Conservation (phyloP, 2,797 vertebrate species). For the Threskiornis aethiopicus region DNA sequence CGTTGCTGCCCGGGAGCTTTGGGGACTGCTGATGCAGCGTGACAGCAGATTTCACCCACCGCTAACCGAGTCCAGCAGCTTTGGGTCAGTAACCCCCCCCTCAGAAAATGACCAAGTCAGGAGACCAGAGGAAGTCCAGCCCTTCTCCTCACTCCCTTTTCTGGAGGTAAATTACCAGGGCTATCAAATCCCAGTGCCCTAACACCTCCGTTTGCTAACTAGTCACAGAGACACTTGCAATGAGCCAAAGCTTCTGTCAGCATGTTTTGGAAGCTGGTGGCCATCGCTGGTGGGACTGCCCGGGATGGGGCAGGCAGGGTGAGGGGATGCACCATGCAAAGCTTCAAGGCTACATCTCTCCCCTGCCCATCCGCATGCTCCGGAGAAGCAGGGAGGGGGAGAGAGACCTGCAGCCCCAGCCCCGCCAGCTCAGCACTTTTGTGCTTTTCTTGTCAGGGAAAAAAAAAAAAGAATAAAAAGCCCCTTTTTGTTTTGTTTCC, state of each 20-base stretch:
- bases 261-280: background rate
- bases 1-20: background rate
- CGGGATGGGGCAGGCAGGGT: background rate
- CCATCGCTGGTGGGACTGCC: rapidly evolving
- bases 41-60: background rate
- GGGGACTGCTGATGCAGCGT: background rate
- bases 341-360: background rate
- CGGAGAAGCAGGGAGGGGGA: background rate
- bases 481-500: constrained; percentile 7
- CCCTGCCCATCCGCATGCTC: background rate
- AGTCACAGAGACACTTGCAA: background rate
- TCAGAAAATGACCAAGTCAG: background rate
- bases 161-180: background rate
- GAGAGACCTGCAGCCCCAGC: background rate
- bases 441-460: background rate
- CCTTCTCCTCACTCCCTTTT: background rate
- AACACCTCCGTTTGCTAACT: background rate
- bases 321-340: background rate
- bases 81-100: background rate
- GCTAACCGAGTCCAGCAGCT: background rate
- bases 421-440: constrained; percentile 23
- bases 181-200: background rate
- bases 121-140: background rate
- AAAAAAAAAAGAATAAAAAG: background rate
- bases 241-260: background rate